phyloP scores from a whole-genome alignment of 1,140 invertebrate species.

The Drosophila ercepeae region DNA sequence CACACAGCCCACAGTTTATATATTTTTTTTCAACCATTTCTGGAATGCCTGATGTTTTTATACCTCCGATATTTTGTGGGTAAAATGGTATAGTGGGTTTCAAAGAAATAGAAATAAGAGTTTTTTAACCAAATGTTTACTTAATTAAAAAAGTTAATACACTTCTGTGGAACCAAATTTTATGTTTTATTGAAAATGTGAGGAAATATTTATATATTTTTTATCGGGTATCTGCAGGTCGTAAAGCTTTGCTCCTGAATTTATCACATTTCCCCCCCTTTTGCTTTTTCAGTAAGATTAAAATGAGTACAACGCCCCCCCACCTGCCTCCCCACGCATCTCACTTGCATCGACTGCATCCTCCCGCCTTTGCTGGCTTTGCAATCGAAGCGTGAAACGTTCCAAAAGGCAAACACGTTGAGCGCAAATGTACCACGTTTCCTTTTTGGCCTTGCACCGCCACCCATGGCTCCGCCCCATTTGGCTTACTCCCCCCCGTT shows the following conservation, averaged over 20 bases:
- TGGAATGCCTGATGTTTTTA: constrained; percentile 43
- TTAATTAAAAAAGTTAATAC: constrained; percentile 3
- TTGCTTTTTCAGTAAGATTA: constrained; percentile 62
- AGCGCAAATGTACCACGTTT: constrained; percentile 77
- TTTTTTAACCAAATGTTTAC: constrained; percentile 2
- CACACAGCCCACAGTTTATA: constrained; percentile 14
- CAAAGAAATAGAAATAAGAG: not conserved
- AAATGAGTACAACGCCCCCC: constrained; percentile 45
- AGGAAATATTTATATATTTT: not conserved
- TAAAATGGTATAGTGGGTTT: not conserved
- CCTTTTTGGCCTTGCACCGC: constrained; percentile 64
- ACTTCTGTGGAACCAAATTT: not conserved
- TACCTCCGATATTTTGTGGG: not conserved
- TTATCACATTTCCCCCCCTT: not conserved
- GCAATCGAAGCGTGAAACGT: constrained; percentile 76
- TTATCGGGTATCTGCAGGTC: constrained; percentile 1
- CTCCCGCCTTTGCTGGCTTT: constrained; percentile 41
- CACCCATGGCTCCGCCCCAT: not conserved
- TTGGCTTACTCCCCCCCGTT: constrained; percentile 10
- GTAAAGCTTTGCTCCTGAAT: not conserved
- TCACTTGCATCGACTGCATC: not conserved
- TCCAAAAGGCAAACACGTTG: constrained; percentile 77
- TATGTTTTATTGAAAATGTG: not conserved
- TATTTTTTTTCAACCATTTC: constrained; percentile 16
- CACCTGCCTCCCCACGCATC: not conserved